phyloP scores from a whole-genome alignment of 1,140 invertebrate genomes.

The Akabosia matsudoensis region DNA sequence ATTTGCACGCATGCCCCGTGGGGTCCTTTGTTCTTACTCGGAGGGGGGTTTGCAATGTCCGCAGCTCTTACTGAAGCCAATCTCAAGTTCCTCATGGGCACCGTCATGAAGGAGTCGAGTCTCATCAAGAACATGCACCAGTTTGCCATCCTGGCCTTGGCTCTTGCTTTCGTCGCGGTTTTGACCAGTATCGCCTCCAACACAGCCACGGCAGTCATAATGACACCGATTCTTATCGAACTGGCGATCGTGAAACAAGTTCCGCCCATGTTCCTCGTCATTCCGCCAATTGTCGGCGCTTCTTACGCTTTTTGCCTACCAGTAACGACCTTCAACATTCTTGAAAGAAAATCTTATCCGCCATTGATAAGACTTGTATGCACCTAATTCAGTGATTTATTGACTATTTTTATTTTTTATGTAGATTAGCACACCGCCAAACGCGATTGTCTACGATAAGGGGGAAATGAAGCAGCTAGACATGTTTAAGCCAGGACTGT shows the following conservation, averaged over 20 bases:
- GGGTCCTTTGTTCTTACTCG: neutral
- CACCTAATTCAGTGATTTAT: too few species aligned
- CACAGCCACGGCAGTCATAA: neutral
- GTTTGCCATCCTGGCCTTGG: too few species aligned
- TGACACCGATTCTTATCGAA: neutral
- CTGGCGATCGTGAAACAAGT: neutral
- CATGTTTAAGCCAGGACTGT: conserved; percentile 58
- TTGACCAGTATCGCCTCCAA: too few species aligned
- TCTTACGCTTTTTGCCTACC: conserved; percentile 9
- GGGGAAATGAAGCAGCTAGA: conserved; percentile 49
- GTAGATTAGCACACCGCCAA: conserved; percentile 61
- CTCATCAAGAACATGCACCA: too few species aligned
- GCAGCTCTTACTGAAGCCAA: too few species aligned
- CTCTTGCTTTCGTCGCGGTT: too few species aligned
- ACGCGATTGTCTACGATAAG: conserved; percentile 60
- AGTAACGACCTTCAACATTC: too few species aligned
- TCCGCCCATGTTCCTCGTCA: neutral
- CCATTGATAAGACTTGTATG: too few species aligned
- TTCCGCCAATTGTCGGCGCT: neutral
- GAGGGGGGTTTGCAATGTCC: neutral
- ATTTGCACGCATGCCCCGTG: neutral
- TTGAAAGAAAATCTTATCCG: too few species aligned
- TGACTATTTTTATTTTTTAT: too few species aligned
- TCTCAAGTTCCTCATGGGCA: too few species aligned
- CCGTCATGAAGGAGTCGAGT: too few species aligned